Evolutionary conservation across 2,888 invertebrate genomes (phyloP), one percentile per base, ranked within the genome.

Genomic region (Chloroclystis v-ata): DNA sequence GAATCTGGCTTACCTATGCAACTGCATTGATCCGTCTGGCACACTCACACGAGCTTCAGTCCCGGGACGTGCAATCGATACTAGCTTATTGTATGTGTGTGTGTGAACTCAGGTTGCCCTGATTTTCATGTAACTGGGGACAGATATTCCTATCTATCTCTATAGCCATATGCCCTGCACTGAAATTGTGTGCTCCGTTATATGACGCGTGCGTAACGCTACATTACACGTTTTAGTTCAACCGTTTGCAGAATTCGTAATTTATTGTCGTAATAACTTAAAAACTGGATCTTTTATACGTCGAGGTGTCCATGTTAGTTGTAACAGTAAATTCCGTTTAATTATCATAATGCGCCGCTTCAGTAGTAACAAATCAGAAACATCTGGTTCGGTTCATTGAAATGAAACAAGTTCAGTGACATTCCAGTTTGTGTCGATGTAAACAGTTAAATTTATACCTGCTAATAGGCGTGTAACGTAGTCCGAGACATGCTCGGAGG

Each of bases 371-470:
- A 56, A 59, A 59, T 59, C 59, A 54, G 47, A 47, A 56, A 56
- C 59, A 56, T 56, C 56, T 59, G 58, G 58, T 52, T 51, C 50
- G 52, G 55, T 56, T 60, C 55, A 56, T 54, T 60, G 56, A 43
- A 58, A 57, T 57, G 40, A 55, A 57, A 55, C 54, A 55, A 60
- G 60, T 60, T 60, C 60, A 60, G 54, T 56, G 60, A 55, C 57
- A 59, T 59, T 59, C 59, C 51, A 33, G 45, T 49, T 54, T 46
- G 48, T 52, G 49, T 52, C 42, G 49, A 37, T 54, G 55, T 52
- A 35, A 59, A 57, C 49, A 47, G 49, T 47, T 42, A 41, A 55
- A 47, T 47, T 33, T 16, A 38, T 47, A 52, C 47, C 43, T 43
- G 43, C 43, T 52, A 43, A 43, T 47, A 38, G 43, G 43, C 32